phyloP scores from a whole-genome alignment of 2,797 vertebrate species.

The Acanthis flammea region DNA sequence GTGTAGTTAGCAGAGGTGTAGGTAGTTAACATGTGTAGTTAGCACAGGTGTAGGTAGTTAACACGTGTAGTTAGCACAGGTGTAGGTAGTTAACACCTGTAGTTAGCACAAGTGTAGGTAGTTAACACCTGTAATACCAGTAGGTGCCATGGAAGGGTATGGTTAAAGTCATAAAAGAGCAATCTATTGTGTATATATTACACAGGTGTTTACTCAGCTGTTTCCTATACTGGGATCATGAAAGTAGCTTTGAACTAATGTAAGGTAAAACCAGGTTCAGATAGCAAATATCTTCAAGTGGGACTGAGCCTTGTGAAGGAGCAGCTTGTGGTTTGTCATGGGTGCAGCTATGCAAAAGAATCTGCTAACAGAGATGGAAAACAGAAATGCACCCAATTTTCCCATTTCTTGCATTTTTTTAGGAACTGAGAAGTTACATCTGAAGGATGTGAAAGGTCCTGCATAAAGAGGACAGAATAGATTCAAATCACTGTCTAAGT shows the following conservation, averaged over 20 bases:
- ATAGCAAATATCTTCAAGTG: background rate
- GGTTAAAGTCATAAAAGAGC: background rate
- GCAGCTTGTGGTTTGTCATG: background rate
- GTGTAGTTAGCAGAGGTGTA: background rate
- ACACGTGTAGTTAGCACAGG: background rate
- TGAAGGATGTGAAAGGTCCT: background rate
- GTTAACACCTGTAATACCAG: background rate
- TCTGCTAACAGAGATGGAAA: background rate
- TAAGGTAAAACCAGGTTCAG: background rate
- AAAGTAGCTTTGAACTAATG: background rate
- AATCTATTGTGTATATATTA: background rate
- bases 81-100: background rate
- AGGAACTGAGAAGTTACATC: background rate
- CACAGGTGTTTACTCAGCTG: background rate
- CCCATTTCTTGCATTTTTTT: background rate
- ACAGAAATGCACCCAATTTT: background rate
- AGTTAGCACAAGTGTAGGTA: background rate
- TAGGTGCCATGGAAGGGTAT: background rate
- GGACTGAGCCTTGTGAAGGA: background rate
- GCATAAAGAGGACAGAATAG: background rate
- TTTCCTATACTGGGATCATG: background rate
- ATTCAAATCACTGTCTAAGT: background rate
- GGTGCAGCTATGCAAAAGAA: background rate
- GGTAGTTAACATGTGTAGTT: background rate
- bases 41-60: background rate